Conservation (phyloP, 2,797 vertebrate genomes). For the Apodemus agrarius region DNA sequence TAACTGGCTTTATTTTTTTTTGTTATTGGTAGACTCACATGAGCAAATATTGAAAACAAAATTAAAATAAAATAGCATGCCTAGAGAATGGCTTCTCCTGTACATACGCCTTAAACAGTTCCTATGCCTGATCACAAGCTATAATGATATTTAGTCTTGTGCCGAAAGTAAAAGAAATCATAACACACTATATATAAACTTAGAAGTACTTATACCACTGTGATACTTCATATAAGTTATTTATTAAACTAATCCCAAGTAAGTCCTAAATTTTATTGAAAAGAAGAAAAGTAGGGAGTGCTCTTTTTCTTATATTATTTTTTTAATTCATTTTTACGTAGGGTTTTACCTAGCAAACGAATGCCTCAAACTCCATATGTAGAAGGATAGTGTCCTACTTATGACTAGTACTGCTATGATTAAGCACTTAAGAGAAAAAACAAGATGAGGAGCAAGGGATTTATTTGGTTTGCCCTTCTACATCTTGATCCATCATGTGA, state of each 20-base stretch:
- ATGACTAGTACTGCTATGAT: not conserved
- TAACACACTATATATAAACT: not conserved
- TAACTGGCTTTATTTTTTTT: not conserved
- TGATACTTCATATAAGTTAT: not conserved
- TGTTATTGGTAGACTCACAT: not conserved
- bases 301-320: not conserved
- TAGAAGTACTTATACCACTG: not conserved
- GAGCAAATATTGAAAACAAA: slow-evolving; percentile 10
- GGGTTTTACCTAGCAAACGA: not conserved
- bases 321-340: not conserved
- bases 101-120: not conserved
- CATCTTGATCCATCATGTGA: not conserved
- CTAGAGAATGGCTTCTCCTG: not conserved
- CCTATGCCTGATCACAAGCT: not conserved
- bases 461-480: not conserved
- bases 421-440: not conserved
- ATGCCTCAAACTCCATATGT: not conserved
- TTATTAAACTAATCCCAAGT: not conserved
- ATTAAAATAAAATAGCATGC: not conserved
- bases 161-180: not conserved
- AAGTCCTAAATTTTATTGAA: not conserved
- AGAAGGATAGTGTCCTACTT: not conserved
- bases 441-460: too few relatives aligned
- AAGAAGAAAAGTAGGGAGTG: not conserved
- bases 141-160: not conserved